These are phyloP conservation scores for Drosophila ficusphila DNA, from an alignment of 1,140 invertebrate species.

Conservation along the genomic window DNA sequence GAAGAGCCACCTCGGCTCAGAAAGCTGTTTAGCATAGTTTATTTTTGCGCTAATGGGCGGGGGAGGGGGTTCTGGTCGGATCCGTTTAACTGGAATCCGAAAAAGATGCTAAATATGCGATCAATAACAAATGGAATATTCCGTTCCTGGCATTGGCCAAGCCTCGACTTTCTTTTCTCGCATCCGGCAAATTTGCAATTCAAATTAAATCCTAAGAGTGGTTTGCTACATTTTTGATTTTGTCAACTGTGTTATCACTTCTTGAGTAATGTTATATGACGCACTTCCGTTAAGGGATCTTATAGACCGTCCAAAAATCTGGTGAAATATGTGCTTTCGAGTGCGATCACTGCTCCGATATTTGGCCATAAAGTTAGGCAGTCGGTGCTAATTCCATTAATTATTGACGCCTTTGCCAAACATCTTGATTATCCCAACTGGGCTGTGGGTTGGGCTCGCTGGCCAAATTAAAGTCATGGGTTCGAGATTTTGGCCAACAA, in stretches of 20 bases:
- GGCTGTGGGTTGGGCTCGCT: conserved; percentile 15
- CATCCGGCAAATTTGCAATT: conserved; percentile 29
- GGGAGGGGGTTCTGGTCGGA: conserved; percentile 3
- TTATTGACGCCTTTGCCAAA: conserved; percentile 33
- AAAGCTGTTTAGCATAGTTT: conserved; percentile 71
- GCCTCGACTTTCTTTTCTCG: conserved; percentile 33
- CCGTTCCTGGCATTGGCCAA: conserved; percentile 17
- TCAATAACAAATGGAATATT: conserved; percentile 53
- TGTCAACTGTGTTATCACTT: background rate
- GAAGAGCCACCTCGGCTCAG: conserved; percentile 25
- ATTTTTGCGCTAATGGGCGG: conserved; percentile 46
- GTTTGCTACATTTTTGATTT: background rate
- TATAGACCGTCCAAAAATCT: background rate
- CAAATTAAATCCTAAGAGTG: conserved; percentile 8
- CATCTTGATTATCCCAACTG: conserved; percentile 24
- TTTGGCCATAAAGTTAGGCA: conserved; percentile 25
- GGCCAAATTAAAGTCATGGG: conserved; percentile 71
- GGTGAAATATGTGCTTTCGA: conserved; percentile 25
- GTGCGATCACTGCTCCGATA: conserved; percentile 10
- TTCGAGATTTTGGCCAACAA: conserved; percentile 14
- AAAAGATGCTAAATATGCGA: conserved; percentile 48
- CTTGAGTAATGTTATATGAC: conserved; percentile 16
- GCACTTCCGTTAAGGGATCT: conserved; percentile 15
- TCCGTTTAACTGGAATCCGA: conserved; percentile 36
- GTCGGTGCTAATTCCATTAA: conserved; percentile 16